Conservation (phyloP, 1,140 invertebrate genomes). For the Drosophila teissieri region DNA sequence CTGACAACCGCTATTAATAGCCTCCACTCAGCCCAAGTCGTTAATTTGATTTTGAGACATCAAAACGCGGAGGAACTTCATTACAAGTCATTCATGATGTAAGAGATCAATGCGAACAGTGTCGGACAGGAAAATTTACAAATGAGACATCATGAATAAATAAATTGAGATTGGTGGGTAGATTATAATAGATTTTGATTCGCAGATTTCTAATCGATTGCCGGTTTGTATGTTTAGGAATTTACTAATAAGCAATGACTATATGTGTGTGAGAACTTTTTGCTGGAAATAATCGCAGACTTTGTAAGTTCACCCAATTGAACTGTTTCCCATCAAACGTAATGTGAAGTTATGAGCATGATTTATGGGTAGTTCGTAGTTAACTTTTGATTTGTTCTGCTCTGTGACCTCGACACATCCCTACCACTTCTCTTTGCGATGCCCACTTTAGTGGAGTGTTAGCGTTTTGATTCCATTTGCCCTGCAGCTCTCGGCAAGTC, state of each 20-base stretch:
- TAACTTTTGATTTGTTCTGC: constrained; percentile 32
- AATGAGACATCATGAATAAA: background rate
- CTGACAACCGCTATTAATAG: constrained; percentile 49
- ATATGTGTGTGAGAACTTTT: too few relatives aligned
- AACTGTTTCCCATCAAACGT: constrained; percentile 7
- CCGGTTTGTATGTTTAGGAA: too few relatives aligned
- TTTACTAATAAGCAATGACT: background rate
- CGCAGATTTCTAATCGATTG: background rate
- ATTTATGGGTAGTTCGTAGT: constrained; percentile 39
- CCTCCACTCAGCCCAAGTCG: background rate
- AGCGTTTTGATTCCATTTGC: constrained; percentile 45
- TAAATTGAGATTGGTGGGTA: background rate
- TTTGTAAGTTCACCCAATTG: constrained; percentile 20
- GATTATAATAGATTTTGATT: background rate
- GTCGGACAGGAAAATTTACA: background rate
- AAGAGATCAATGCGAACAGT: background rate
- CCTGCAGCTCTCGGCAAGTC: constrained; percentile 9
- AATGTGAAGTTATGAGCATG: constrained; percentile 23
- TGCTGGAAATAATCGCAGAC: too few relatives aligned
- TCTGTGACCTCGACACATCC: constrained; percentile 9
- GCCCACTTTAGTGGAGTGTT: constrained; percentile 59
- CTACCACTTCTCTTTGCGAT: constrained; percentile 1
- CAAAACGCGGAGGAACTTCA: background rate
- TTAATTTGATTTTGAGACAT: constrained; percentile 22
- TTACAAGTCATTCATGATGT: background rate